Evolutionary conservation across 2,888 invertebrate genomes (phyloP), one percentile per base, ranked within the genome.

Genomic region (Lepetodrilus schrolli): DNA sequence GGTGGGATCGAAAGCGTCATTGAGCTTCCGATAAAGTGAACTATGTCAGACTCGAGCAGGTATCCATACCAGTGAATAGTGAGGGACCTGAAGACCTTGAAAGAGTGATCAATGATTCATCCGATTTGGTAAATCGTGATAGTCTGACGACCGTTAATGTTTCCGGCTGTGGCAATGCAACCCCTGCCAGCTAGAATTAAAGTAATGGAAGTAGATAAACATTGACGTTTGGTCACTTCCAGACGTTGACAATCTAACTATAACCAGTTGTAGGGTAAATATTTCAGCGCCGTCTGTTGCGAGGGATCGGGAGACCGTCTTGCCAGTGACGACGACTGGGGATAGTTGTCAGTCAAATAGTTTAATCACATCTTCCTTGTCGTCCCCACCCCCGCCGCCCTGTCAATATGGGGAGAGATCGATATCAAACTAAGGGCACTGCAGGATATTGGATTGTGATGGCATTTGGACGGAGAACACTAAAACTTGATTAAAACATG

Each of bases 401-500:
- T 58, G 58, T 58, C 58, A 58, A 23, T 34, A n/a, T 34, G 10
- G n/a, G 7, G n/a, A n/a, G n/a, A 30, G 58, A 58, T 58, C 58
- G 34, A 58, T 58, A 58, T 3, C 3, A 26, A 17, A 7, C 20
- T 58, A 8, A 34, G 58, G 30, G 13, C 13, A 26, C 17, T 10
- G 58, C 17, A 58, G 58, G 58, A 58, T 58, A 58, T 58, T 58
- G 58, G 58, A 58, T 34, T n/a, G 58, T 26, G 8, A 30, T 30
- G 21, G 30, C 58, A 17, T 58, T 30, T 58, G 30, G 30, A 30
- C 58, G 17, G 34, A 34, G 58, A 58, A 58, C 58, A 58, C 58
- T 34, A 58, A 58, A 58, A 58, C 30, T 30, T 58, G 58, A 58
- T 58, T 58, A 58, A 51, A 58, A 58, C 58, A 58, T 58, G 58